These are phyloP conservation scores for Micrasema longulum DNA, from an alignment of 1,140 invertebrate species.

Conservation along the genomic window DNA sequence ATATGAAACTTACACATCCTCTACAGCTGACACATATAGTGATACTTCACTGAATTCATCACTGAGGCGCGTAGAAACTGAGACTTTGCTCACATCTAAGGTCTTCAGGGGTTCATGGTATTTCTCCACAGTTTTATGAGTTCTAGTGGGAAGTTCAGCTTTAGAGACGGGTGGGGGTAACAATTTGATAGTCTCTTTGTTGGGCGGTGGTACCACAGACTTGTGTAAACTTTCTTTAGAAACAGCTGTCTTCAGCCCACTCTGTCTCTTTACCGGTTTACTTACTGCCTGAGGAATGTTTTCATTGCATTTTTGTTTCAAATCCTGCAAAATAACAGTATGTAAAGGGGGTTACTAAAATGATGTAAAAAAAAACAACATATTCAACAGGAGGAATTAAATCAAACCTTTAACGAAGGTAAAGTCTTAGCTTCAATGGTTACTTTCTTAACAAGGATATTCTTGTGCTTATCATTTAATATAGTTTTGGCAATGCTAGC, in stretches of 20 bases:
- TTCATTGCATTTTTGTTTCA: slow-evolving; percentile 59
- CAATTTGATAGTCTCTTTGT: slow-evolving; percentile 18
- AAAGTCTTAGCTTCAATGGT: slow-evolving; percentile 67
- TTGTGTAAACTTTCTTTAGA: slow-evolving; percentile 18
- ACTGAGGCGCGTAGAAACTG: slow-evolving; percentile 67
- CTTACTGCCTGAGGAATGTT: slow-evolving; percentile 60
- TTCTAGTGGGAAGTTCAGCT: slow-evolving; percentile 23
- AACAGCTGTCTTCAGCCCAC: slow-evolving; percentile 9
- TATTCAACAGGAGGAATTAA: neutral
- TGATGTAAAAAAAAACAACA: too few relatives aligned
- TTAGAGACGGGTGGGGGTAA: slow-evolving; percentile 4
- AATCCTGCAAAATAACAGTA: slow-evolving; percentile 51
- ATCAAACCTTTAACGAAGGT: slow-evolving; percentile 63
- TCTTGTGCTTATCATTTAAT: slow-evolving; percentile 60
- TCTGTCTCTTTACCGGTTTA: slow-evolving; percentile 29
- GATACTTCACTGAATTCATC: slow-evolving; percentile 74
- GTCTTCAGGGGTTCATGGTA: too few relatives aligned
- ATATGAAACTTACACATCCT: slow-evolving; percentile 71
- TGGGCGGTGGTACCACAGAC: slow-evolving; percentile 8
- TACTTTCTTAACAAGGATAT: slow-evolving; percentile 63
- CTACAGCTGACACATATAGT: slow-evolving; percentile 80
- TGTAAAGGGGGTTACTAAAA: neutral
- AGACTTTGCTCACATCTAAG: too few relatives aligned
- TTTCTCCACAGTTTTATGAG: slow-evolving; percentile 32
- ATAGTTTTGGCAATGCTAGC: slow-evolving; percentile 63